Conservation (phyloP, 2,797 vertebrate genomes). For the Holocentrus rufus region DNA sequence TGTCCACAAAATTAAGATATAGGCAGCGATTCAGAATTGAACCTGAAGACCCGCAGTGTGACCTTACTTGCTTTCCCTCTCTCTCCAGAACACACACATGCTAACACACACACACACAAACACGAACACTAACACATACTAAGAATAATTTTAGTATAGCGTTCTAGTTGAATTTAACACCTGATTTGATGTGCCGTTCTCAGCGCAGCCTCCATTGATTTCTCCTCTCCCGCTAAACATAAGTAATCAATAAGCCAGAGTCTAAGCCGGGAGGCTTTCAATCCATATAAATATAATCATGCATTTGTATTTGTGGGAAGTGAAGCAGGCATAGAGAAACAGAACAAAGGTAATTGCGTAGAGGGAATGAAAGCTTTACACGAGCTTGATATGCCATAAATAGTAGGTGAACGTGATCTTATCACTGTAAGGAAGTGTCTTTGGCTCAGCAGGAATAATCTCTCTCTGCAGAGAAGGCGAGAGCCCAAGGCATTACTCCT, state of each 20-base stretch:
- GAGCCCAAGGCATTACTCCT: constrained; percentile 70
- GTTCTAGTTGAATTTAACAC: constrained; percentile 65
- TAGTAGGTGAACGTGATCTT: constrained; percentile 73
- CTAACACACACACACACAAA: neutral
- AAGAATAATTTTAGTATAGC: constrained; percentile 37
- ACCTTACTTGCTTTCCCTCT: neutral
- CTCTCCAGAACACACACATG: neutral
- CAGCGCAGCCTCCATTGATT: constrained; percentile 68
- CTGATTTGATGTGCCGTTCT: constrained; percentile 70
- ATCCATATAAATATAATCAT: constrained; percentile 80
- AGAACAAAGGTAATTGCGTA: constrained; percentile 61
- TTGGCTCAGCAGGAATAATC: constrained; percentile 64
- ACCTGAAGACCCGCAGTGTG: neutral
- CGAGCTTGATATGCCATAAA: constrained; percentile 69
- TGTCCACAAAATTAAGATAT: neutral
- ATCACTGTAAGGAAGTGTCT: constrained; percentile 73
- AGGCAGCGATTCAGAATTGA: neutral
- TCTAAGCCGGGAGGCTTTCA: constrained; percentile 66
- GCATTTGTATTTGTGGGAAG: constrained; percentile 75
- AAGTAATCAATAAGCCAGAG: constrained; percentile 77
- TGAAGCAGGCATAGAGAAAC: constrained; percentile 56
- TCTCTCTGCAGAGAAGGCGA: constrained; percentile 58
- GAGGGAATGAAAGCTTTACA: constrained; percentile 60
- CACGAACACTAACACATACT: neutral
- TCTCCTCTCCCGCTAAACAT: constrained; percentile 65